Conservation (phyloP, 1,140 invertebrate genomes). For the Cheumatopsyche charites region DNA sequence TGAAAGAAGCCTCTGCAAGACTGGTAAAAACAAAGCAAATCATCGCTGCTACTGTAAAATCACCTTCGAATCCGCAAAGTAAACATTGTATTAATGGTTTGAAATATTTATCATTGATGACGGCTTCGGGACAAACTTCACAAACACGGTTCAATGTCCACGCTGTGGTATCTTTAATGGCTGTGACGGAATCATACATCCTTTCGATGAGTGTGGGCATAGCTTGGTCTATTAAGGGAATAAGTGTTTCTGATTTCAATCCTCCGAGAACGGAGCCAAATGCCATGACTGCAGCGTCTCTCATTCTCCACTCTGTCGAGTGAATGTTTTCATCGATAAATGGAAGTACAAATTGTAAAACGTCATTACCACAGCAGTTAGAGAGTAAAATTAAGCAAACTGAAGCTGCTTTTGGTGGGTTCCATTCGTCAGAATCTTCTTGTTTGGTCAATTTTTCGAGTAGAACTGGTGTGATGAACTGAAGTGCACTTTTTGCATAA, state of each 20-base stretch:
- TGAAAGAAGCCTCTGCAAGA: constrained; percentile 96
- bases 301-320: constrained; percentile 90
- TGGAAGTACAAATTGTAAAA: constrained; percentile 95
- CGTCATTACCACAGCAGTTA: constrained; percentile 96
- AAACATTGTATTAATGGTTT: constrained; percentile 88
- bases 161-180: constrained; percentile 95
- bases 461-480: constrained; percentile 93
- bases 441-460: constrained; percentile 95
- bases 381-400: constrained; percentile 99
- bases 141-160: constrained; percentile 98
- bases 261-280: constrained; percentile 98
- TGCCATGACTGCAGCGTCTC: constrained; percentile 98
- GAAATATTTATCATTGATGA: constrained; percentile 87
- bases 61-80: constrained; percentile 85
- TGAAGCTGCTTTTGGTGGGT: constrained; percentile 98
- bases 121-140: constrained; percentile 95
- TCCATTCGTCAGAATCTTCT: constrained; percentile 99
- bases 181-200: constrained; percentile 92
- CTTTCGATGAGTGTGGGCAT: constrained; percentile 93
- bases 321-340: constrained; percentile 97
- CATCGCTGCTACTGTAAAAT: constrained; percentile 96
- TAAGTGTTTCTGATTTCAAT: constrained; percentile 83
- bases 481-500: constrained; percentile 96
- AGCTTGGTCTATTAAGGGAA: constrained; percentile 93
- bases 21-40: constrained; percentile 99